These are phyloP conservation scores for Drosophila bipectinata DNA, from an alignment of 1,140 invertebrate species.

Conservation along the genomic window DNA sequence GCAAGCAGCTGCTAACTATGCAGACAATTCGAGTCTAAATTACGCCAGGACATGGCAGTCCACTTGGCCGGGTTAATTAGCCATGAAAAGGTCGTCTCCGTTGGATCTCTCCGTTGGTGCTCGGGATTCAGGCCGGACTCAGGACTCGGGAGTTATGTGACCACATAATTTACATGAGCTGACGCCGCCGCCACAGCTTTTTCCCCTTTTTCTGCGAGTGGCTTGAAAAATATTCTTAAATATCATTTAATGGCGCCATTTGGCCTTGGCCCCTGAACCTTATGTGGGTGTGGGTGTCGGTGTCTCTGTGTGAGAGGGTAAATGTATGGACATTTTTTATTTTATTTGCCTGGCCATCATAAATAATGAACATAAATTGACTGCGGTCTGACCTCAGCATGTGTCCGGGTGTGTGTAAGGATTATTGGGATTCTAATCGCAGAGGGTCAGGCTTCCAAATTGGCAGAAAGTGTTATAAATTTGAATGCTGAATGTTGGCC, in stretches of 20 bases:
- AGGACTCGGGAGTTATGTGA: conserved; percentile 32
- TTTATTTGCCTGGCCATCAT: conserved; percentile 46
- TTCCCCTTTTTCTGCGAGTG: conserved; percentile 1
- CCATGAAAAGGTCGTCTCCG: conserved; percentile 53
- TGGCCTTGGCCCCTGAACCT: conserved; percentile 32
- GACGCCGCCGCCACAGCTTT: neutral
- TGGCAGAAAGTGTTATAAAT: conserved; percentile 48
- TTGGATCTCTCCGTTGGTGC: neutral
- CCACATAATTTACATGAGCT: conserved; percentile 59
- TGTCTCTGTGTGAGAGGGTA: conserved; percentile 9
- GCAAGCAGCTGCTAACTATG: conserved; percentile 56
- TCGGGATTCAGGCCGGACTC: neutral
- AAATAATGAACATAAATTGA: conserved; percentile 69
- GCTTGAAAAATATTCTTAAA: conserved; percentile 54
- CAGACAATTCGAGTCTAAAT: conserved; percentile 59
- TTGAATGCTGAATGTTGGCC: conserved; percentile 43
- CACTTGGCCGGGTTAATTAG: conserved; percentile 60
- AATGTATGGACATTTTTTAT: conserved; percentile 53
- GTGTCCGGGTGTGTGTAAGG: conserved; percentile 18
- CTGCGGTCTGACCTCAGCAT: conserved; percentile 33
- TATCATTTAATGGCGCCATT: conserved; percentile 50
- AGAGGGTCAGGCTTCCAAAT: conserved; percentile 34
- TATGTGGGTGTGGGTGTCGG: neutral
- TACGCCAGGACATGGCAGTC: conserved; percentile 50
- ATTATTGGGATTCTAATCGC: conserved; percentile 52